Evolutionary conservation across 2,113 vertebrate species (phyloP).

Genomic region (Aix galericulata): DNA sequence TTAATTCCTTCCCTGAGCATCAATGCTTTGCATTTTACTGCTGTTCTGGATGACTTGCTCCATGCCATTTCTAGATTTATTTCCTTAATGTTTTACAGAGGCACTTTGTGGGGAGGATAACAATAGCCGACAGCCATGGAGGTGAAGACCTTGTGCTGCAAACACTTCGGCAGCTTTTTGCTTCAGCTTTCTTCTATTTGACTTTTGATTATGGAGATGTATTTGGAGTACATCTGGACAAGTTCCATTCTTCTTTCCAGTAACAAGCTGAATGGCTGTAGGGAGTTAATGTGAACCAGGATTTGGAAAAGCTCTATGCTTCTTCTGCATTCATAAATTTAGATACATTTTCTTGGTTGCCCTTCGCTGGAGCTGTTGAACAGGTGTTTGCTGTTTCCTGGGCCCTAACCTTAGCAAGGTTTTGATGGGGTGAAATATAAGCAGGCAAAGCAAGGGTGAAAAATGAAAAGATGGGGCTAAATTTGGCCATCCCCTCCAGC

Average conservation of each 20-base stretch:
- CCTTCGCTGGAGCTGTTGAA: background rate
- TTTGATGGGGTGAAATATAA: background rate
- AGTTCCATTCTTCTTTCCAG: slow-evolving; percentile 42
- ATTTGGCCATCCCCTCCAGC: background rate
- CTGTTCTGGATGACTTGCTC: background rate
- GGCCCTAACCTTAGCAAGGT: background rate
- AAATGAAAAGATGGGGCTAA: background rate
- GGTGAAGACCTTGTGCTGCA: background rate
- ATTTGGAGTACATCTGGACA: slow-evolving; percentile 17
- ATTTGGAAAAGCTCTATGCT: slow-evolving; percentile 22
- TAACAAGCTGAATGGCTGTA: slow-evolving; percentile 34
- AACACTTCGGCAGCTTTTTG: background rate
- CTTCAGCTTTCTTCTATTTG: slow-evolving; percentile 10
- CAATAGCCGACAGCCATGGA: background rate
- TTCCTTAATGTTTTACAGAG: background rate
- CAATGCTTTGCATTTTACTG: background rate
- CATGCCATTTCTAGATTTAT: background rate
- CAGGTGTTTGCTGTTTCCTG: background rate
- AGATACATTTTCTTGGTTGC: slow-evolving; percentile 45
- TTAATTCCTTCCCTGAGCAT: background rate
- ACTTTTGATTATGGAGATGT: background rate
- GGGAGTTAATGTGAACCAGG: slow-evolving; percentile 42
- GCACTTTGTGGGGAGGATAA: background rate
- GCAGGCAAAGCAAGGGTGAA: background rate
- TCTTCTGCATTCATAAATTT: slow-evolving; percentile 30